These are phyloP conservation scores for Cephus pygmeus DNA, from an alignment of 2,888 invertebrate species.

Conservation along the genomic window DNA sequence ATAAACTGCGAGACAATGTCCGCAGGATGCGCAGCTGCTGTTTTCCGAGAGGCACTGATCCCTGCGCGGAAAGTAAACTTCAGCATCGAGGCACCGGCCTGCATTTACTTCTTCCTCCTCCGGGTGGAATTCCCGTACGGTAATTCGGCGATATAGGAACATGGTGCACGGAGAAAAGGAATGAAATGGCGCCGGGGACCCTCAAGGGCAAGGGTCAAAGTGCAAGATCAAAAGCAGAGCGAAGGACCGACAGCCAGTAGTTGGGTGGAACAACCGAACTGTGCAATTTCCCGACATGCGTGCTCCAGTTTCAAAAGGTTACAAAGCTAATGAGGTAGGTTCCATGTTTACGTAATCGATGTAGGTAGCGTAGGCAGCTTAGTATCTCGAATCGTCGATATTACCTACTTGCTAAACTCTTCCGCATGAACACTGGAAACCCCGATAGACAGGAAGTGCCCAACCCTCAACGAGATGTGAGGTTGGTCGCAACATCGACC, in stretches of 20 bases:
- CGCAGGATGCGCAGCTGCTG: not conserved
- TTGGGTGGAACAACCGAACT: constrained; percentile 16
- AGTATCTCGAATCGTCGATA: no score
- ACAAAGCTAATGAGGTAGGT: constrained; percentile 40
- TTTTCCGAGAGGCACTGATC: not conserved
- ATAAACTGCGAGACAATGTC: not conserved
- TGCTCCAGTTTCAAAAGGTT: constrained; percentile 14
- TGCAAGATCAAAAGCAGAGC: no score
- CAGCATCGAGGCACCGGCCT: not conserved
- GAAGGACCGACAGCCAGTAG: no score
- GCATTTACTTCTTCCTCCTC: not conserved
- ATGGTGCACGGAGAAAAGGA: constrained; percentile 2
- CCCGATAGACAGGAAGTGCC: no score
- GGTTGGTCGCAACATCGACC: no score
- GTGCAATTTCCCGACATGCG: constrained; percentile 20
- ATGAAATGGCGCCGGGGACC: not conserved
- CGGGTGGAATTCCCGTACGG: no score
- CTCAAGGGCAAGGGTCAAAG: no score
- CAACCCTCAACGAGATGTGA: no score
- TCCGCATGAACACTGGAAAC: no score
- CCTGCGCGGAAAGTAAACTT: not conserved
- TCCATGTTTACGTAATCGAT: constrained; percentile 5
- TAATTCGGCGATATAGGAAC: no score
- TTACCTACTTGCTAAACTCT: no score
- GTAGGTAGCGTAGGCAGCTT: no score